A percentile compares a stretch with the other conserved stretches of the same genome.
Conservation (phyloP, 2,888 invertebrate species). For the Nemurella pictetii region DNA sequence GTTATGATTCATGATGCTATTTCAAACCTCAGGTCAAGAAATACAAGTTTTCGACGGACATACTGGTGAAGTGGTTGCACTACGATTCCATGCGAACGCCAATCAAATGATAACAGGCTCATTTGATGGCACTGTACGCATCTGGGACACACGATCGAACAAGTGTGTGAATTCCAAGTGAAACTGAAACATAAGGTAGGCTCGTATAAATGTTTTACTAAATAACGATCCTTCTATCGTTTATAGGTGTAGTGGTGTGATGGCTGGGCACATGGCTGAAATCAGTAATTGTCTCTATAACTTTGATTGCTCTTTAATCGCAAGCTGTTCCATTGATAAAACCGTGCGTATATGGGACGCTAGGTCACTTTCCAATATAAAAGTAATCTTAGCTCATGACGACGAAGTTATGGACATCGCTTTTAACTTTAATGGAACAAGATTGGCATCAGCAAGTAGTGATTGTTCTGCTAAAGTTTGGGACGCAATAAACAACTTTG, state of each 20-base stretch:
- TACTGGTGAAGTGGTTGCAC: slow-evolving; percentile 73
- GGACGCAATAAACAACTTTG: slow-evolving; percentile 61
- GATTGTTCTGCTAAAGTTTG: slow-evolving; percentile 76
- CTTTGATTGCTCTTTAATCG: slow-evolving; percentile 67
- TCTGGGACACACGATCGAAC: slow-evolving; percentile 73
- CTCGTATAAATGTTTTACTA: neutral
- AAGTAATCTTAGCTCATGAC: slow-evolving; percentile 63
- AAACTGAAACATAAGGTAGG: neutral
- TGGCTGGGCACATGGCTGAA: slow-evolving; percentile 67
- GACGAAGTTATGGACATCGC: slow-evolving; percentile 73
- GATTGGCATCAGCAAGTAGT: slow-evolving; percentile 73
- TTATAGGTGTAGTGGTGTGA: slow-evolving; percentile 59
- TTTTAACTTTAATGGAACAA: slow-evolving; percentile 73
- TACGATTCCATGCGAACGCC: slow-evolving; percentile 71
- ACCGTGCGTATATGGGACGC: slow-evolving; percentile 73
- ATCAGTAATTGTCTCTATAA: slow-evolving; percentile 71
- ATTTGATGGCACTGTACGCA: slow-evolving; percentile 73
- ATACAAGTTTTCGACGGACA: slow-evolving; percentile 66
- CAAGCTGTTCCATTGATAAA: slow-evolving; percentile 71
- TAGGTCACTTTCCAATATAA: slow-evolving; percentile 59
- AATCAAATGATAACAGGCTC: slow-evolving; percentile 75
- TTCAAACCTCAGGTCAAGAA: slow-evolving; percentile 57
- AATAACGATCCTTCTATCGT: neutral
- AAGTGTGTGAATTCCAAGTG: slow-evolving; percentile 52
- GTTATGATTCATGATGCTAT: neutral